phyloP scores from a whole-genome alignment of 2,797 vertebrate genomes.

The Mionectes olivaceus region DNA sequence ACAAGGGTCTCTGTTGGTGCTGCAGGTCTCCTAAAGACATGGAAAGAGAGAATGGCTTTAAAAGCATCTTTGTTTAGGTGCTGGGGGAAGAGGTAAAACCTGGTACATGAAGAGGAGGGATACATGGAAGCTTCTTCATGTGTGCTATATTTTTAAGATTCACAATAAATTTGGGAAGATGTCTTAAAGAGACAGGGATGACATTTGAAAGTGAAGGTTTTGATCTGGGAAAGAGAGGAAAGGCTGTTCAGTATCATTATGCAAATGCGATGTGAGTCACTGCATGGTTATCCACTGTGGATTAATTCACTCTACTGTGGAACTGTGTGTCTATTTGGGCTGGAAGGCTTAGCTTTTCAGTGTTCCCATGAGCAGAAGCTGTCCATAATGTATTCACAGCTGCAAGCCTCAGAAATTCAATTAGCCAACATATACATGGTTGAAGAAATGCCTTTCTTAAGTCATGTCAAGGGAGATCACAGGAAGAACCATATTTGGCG shows the following conservation, averaged over 20 bases:
- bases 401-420: constrained; percentile 61
- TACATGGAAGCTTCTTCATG: background rate
- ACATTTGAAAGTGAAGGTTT: background rate
- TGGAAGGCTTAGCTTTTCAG: constrained; percentile 51
- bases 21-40: background rate
- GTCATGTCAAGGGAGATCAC: background rate
- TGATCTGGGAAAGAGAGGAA: background rate
- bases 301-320: constrained; percentile 63
- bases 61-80: constrained; percentile 5
- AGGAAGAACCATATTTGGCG: background rate
- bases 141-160: background rate
- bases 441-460: constrained; percentile 34
- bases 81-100: background rate
- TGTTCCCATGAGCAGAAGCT: constrained; percentile 29
- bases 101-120: background rate
- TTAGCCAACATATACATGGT: constrained; percentile 27
- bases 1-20: background rate
- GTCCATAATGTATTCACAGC: constrained; percentile 51
- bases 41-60: background rate
- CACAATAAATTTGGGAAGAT: background rate
- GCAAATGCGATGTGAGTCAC: constrained; percentile 65
- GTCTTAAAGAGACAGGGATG: background rate
- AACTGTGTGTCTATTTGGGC: constrained; percentile 57
- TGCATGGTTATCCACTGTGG: constrained; percentile 51
- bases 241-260: background rate